Percentiles rank a stretch among this genome's conserved stretches.
Evolutionary conservation across 2,113 vertebrate genomes (phyloP).

Genomic region (Prietella phreatophila): DNA sequence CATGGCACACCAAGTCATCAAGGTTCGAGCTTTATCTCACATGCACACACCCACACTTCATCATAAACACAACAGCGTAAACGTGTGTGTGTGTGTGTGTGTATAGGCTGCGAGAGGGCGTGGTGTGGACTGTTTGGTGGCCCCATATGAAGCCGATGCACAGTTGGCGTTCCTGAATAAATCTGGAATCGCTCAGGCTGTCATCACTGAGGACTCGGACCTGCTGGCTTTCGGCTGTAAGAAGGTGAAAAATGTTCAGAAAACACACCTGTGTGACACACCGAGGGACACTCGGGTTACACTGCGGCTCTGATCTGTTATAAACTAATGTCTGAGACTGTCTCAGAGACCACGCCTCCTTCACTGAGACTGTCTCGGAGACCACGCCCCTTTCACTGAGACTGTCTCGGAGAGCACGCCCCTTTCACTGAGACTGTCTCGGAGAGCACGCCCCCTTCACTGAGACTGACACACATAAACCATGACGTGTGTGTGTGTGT

Average conservation of each 20-base stretch:
- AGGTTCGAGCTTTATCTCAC: constrained; percentile 69
- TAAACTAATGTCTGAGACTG: not conserved
- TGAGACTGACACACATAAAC: no score
- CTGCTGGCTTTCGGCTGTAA: constrained; percentile 95
- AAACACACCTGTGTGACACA: not conserved
- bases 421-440: no score
- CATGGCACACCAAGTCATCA: constrained; percentile 93
- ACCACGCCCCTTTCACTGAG: not conserved
- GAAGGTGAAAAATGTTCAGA: constrained; percentile 69
- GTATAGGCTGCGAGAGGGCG: constrained; percentile 80
- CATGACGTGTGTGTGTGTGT: not conserved
- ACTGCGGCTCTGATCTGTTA: not conserved
- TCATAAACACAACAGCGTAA: no score
- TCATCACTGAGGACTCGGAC: constrained; percentile 96
- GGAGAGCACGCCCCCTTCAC: no score
- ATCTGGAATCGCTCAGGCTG: constrained; percentile 83
- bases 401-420: no score
- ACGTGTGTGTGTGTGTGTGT: constrained; percentile 1
- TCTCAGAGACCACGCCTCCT: no score
- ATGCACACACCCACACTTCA: not conserved
- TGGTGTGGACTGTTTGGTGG: constrained; percentile 91
- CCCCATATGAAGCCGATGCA: constrained; percentile 96
- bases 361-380: not conserved
- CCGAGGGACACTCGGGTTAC: not conserved
- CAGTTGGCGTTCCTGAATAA: constrained; percentile 94